These are phyloP conservation scores for Corythornis vintsioides DNA, from an alignment of 2,113 vertebrate species.

Conservation along the genomic window DNA sequence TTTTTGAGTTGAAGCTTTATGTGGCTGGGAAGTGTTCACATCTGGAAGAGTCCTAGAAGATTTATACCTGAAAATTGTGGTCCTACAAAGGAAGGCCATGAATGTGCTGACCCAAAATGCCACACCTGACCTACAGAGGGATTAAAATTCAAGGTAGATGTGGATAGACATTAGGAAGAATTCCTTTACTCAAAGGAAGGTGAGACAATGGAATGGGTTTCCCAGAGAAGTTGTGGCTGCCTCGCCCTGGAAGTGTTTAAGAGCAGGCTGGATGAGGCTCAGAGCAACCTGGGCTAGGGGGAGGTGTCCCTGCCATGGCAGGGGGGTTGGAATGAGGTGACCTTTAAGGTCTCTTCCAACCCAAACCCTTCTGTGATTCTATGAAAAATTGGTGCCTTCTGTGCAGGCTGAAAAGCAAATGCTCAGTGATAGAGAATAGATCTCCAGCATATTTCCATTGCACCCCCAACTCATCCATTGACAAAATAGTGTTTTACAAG, in stretches of 20 bases:
- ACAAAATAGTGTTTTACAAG: not conserved
- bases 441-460: not conserved
- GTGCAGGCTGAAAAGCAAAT: not conserved
- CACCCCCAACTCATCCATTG: not conserved
- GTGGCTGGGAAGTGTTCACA: not conserved
- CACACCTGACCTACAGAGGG: accelerated
- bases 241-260: no score
- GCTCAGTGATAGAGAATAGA: not conserved
- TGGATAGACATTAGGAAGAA: no score
- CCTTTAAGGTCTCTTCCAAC: no score
- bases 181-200: no score
- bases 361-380: no score
- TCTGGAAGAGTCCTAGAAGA: not conserved
- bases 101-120: not conserved
- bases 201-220: no score
- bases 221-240: no score
- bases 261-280: no score
- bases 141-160: not conserved
- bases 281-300: no score
- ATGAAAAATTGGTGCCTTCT: not conserved
- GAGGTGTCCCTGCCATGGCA: no score
- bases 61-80: not conserved
- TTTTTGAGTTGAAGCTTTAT: not conserved
- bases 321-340: no score
- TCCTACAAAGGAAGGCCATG: not conserved